Evolutionary conservation across 2,888 invertebrate genomes (phyloP).

Genomic region (Eupithecia centaureata): DNA sequence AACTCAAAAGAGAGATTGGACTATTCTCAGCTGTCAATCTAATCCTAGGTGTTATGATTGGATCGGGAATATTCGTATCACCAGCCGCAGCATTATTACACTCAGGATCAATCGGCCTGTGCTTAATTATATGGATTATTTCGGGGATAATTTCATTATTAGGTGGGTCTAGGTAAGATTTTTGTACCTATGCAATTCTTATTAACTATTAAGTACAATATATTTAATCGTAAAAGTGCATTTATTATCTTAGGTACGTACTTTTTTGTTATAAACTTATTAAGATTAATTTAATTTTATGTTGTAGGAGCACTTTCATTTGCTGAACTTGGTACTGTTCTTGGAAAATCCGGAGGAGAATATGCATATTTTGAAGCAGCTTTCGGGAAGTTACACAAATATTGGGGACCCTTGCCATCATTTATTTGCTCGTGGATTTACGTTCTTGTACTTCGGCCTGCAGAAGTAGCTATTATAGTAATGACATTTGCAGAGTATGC

Average conservation of each 20-base stretch:
- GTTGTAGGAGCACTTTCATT: slow-evolving; percentile 90
- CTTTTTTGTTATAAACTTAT: too few species aligned
- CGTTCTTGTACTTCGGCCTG: slow-evolving; percentile 89
- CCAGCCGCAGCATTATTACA: slow-evolving; percentile 89
- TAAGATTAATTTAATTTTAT: slow-evolving; percentile 7
- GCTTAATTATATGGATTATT: slow-evolving; percentile 90
- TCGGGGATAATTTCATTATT: slow-evolving; percentile 91
- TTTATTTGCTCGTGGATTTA: slow-evolving; percentile 92
- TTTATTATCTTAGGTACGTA: too few species aligned
- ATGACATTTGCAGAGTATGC: slow-evolving; percentile 91
- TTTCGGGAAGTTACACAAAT: slow-evolving; percentile 86
- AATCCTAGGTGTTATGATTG: slow-evolving; percentile 95
- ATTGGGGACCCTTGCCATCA: slow-evolving; percentile 89
- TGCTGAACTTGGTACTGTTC: slow-evolving; percentile 91
- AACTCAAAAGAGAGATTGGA: slow-evolving; percentile 89
- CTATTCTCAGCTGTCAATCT: slow-evolving; percentile 92
- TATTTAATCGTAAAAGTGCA: too few species aligned
- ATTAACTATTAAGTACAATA: background rate
- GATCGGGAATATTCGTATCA: slow-evolving; percentile 94
- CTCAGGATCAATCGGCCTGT: slow-evolving; percentile 91
- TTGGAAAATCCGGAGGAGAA: slow-evolving; percentile 91
- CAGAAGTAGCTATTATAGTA: slow-evolving; percentile 90
- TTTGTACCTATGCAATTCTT: slow-evolving; percentile 11
- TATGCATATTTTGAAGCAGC: slow-evolving; percentile 91
- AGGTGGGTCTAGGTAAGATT: slow-evolving; percentile 85